phyloP scores from a whole-genome alignment of 2,113 vertebrate species.

The Malaclemys terrapin region DNA sequence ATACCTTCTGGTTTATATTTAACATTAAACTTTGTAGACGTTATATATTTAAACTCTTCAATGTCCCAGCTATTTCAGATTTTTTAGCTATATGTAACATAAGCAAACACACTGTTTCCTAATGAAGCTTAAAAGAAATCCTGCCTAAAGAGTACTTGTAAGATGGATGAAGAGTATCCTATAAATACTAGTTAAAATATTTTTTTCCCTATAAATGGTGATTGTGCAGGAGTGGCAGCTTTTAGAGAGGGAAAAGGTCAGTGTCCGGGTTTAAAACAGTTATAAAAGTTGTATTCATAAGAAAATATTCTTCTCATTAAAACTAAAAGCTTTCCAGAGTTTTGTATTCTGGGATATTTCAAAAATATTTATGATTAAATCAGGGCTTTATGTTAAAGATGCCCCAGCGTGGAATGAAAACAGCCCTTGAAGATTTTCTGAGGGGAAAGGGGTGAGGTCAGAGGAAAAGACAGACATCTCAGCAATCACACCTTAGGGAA shows the following conservation, averaged over 20 bases:
- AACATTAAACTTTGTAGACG: fast-evolving
- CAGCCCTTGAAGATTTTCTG: neutral
- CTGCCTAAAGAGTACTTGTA: neutral
- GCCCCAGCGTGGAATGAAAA: neutral
- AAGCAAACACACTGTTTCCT: neutral
- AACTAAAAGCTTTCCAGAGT: neutral
- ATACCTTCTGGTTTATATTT: neutral
- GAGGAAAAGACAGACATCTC: neutral
- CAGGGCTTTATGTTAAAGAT: neutral
- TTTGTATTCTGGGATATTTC: neutral
- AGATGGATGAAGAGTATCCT: neutral
- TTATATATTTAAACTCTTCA: neutral
- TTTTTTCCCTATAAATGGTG: neutral
- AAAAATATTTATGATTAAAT: neutral
- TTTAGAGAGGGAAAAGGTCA: neutral
- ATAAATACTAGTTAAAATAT: neutral
- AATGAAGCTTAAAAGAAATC: neutral
- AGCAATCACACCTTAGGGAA: neutral
- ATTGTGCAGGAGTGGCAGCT: neutral
- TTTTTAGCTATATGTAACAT: neutral
- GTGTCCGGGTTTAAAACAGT: neutral
- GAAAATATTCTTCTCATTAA: neutral
- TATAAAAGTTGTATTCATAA: neutral
- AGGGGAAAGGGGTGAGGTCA: neutral
- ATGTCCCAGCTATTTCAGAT: neutral